phyloP scores from a whole-genome alignment of 2,888 invertebrate genomes.

The Falcaria lacertinaria region DNA sequence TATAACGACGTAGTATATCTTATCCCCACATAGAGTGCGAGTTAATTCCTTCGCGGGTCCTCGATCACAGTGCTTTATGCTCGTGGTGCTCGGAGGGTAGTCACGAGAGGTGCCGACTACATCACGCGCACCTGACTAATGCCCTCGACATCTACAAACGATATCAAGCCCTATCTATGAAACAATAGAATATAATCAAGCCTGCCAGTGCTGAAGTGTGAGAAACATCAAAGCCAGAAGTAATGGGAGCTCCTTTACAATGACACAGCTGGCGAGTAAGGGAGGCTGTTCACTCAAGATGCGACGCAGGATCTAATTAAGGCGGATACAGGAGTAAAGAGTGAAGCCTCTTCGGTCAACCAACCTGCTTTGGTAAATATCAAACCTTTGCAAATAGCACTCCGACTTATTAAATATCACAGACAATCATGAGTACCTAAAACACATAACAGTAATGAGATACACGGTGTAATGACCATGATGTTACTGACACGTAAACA shows the following conservation, averaged over 20 bases:
- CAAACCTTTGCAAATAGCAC: too few species aligned
- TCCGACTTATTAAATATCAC: too few species aligned
- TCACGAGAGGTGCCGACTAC: background rate
- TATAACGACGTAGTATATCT: background rate
- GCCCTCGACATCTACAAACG: background rate
- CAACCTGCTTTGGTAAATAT: too few species aligned
- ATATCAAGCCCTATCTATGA: conserved; percentile 5
- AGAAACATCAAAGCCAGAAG: conserved; percentile 12
- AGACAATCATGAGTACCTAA: too few species aligned
- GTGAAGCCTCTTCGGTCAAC: too few species aligned
- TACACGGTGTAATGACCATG: too few species aligned
- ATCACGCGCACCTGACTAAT: background rate
- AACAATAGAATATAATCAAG: conserved; percentile 6
- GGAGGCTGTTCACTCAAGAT: background rate
- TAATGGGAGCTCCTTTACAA: conserved; percentile 14
- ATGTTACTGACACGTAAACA: too few species aligned
- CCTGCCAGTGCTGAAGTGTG: background rate
- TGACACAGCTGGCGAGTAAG: background rate
- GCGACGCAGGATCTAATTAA: background rate
- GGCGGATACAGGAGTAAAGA: too few species aligned
- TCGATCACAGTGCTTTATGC: background rate
- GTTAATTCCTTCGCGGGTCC: background rate
- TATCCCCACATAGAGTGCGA: background rate
- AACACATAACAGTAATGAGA: too few species aligned
- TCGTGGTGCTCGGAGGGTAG: background rate